Evolutionary conservation across 1,140 invertebrate species (phyloP).

Genomic region (Spodoptera frugiperda): DNA sequence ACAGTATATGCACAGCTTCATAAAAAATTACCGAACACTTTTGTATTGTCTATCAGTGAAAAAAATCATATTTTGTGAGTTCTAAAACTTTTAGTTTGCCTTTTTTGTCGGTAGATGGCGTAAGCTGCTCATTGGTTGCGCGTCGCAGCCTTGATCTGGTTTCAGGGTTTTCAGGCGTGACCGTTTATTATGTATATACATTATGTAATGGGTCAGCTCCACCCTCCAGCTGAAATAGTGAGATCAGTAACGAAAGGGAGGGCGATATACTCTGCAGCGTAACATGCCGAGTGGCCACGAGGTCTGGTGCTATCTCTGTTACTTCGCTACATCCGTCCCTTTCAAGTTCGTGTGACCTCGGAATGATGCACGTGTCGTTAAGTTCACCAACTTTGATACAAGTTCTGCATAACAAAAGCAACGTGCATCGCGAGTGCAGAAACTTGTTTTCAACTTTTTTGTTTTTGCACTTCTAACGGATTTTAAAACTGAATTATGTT

Average conservation of each 20-base stretch:
- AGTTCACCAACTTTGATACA: constrained; percentile 25
- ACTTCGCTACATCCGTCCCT: not conserved
- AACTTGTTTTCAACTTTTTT: constrained; percentile 26
- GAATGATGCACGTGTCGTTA: constrained; percentile 10
- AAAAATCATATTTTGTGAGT: not conserved
- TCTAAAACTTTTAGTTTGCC: constrained; percentile 1
- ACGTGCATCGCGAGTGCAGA: constrained; percentile 12
- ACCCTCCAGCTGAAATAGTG: constrained; percentile 4
- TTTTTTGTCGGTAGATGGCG: not conserved
- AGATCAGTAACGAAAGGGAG: not conserved
- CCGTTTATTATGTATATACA: constrained; percentile 5
- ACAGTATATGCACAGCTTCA: not conserved
- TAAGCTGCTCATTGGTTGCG: not conserved
- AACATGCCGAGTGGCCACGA: not conserved
- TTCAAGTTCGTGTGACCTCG: constrained; percentile 9
- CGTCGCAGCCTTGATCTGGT: constrained; percentile 1
- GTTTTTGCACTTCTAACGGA: not conserved
- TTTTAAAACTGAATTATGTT: not conserved
- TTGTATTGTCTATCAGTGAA: too few species aligned
- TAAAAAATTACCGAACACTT: not conserved
- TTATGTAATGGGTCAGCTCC: constrained; percentile 1
- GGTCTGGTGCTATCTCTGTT: constrained; percentile 7
- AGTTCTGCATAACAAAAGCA: constrained; percentile 16
- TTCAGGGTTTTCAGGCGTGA: constrained; percentile 26
- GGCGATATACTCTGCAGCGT: not conserved